phyloP scores from a whole-genome alignment of 2,888 invertebrate species.

The Aphodius sticticus region DNA sequence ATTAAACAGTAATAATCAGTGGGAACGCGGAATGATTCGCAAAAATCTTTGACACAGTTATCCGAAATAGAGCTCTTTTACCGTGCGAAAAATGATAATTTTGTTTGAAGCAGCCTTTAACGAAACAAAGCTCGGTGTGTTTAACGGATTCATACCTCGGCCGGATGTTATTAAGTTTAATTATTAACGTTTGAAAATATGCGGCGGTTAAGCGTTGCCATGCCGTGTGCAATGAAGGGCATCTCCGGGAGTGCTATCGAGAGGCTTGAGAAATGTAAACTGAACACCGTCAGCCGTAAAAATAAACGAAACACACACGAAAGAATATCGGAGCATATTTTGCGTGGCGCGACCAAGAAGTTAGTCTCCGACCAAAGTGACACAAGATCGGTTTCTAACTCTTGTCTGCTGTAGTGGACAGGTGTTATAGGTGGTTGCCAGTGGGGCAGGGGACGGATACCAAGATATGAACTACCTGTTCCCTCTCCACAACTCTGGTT shows the following conservation, averaged over 20 bases:
- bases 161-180: constrained; percentile 7
- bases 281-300: background rate
- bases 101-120: background rate
- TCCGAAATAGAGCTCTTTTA: no score
- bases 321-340: constrained; percentile 5
- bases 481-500: constrained; percentile 51
- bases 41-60: background rate
- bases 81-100: no score
- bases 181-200: constrained; percentile 24
- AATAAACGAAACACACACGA: background rate
- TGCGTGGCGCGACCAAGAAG: constrained; percentile 18
- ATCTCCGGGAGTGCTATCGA: constrained; percentile 12
- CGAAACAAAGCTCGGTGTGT: background rate
- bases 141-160: background rate
- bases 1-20: background rate
- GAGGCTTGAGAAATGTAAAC: background rate
- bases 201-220: constrained; percentile 21
- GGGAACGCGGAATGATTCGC: background rate
- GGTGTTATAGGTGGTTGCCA: constrained; percentile 38
- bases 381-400: background rate
- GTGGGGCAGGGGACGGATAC: constrained; percentile 39
- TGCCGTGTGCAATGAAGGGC: constrained; percentile 30
- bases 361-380: background rate
- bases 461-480: constrained; percentile 55
- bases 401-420: constrained; percentile 32